Percentiles rank a stretch among this genome's conserved stretches.
These are phyloP conservation scores for Triplophysa dalaica DNA, from an alignment of 2,113 vertebrate genomes.

Conservation along the genomic window DNA sequence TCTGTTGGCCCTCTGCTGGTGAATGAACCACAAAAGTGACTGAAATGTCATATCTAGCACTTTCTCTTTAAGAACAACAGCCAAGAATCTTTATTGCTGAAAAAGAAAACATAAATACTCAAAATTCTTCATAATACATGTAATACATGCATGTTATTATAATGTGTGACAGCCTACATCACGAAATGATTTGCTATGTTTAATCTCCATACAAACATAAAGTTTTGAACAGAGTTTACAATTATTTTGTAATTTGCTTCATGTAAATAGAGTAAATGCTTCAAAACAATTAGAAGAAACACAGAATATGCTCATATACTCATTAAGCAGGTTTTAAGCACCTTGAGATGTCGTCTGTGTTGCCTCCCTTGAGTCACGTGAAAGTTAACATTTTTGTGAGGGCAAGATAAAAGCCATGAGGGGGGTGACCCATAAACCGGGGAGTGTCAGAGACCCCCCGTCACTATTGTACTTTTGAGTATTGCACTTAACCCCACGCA, in stretches of 20 bases:
- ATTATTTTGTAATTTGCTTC: too few species aligned
- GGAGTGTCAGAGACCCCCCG: slow-evolving; percentile 21
- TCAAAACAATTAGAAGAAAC: too few species aligned
- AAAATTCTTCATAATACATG: too few species aligned
- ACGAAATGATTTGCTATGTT: too few species aligned
- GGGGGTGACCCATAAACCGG: background rate
- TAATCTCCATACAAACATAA: too few species aligned
- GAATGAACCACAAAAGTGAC: background rate
- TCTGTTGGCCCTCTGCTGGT: slow-evolving; percentile 18
- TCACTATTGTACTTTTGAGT: background rate
- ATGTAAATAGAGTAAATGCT: too few species aligned
- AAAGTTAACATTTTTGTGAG: slow-evolving; percentile 12
- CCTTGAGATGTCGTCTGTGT: slow-evolving; percentile 3
- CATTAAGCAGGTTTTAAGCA: background rate
- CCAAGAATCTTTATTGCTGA: background rate
- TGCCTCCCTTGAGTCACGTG: background rate
- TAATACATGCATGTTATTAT: too few species aligned
- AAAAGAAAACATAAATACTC: too few species aligned
- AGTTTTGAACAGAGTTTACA: too few species aligned
- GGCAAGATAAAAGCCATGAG: slow-evolving; percentile 1
- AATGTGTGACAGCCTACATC: too few species aligned
- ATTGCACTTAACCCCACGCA: background rate
- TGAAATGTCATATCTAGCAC: slow-evolving; percentile 4
- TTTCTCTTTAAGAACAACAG: background rate
- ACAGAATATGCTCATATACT: background rate